Conservation (phyloP, 2,888 invertebrate genomes). For the Catocala fraxini region DNA sequence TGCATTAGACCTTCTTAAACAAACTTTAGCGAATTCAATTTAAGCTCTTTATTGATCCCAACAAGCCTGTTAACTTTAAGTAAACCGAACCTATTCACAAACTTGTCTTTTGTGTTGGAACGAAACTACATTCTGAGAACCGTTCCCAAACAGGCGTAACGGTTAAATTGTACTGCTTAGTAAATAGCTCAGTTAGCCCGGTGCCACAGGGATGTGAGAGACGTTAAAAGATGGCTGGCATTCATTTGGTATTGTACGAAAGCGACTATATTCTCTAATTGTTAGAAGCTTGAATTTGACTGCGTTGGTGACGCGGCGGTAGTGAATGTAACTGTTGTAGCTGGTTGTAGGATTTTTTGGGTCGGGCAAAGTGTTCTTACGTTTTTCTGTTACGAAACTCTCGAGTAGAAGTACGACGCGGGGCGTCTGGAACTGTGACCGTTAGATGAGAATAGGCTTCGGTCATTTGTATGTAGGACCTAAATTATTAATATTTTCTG, state of each 20-base stretch:
- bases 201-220: background rate
- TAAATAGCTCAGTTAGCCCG: background rate
- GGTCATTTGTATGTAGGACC: too few relatives aligned
- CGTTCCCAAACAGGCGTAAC: background rate
- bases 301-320: too few relatives aligned
- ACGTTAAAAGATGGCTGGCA: conserved; percentile 1
- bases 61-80: conserved; percentile 1
- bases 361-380: too few relatives aligned
- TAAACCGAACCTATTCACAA: conserved; percentile 1
- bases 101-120: conserved; percentile 4
- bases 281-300: too few relatives aligned
- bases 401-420: too few relatives aligned
- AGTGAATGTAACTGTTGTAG: too few relatives aligned
- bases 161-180: background rate
- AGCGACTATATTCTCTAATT: too few relatives aligned
- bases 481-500: too few relatives aligned
- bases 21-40: conserved; percentile 6
- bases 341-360: too few relatives aligned
- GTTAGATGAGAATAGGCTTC: too few relatives aligned
- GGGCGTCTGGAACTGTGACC: too few relatives aligned
- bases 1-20: conserved; percentile 5
- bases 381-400: too few relatives aligned
- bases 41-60: conserved; percentile 5
- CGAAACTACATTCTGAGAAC: conserved; percentile 2
- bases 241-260: background rate